These are phyloP conservation scores for Allacma fusca DNA, from an alignment of 2,888 invertebrate genomes.

Conservation along the genomic window DNA sequence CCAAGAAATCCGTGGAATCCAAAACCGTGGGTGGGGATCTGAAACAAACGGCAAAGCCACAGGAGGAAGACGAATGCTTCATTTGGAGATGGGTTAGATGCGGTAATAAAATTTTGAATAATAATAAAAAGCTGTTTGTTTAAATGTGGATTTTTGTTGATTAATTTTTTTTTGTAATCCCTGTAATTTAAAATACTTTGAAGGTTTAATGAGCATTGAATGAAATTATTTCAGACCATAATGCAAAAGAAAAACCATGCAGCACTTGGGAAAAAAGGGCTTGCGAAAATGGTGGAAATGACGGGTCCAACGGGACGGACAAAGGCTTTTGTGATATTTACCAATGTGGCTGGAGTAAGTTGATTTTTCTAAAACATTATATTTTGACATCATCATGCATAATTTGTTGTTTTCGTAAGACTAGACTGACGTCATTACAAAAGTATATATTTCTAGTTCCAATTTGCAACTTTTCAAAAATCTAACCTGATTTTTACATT, in stretches of 20 bases:
- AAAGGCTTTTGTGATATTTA: constrained; percentile 1
- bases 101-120: background rate
- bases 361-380: background rate
- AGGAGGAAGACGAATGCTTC: background rate
- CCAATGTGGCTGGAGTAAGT: constrained; percentile 22
- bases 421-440: no score
- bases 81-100: constrained; percentile 7
- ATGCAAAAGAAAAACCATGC: no score
- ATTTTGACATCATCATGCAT: no score
- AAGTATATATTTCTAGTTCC: no score
- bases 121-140: background rate
- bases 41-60: background rate
- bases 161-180: no score
- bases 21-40: background rate
- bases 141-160: no score
- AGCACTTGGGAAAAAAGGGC: background rate
- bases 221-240: no score
- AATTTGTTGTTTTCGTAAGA: no score
- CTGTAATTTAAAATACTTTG: no score
- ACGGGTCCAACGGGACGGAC: background rate
- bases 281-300: background rate
- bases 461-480: no score
- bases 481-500: no score
- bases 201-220: no score
- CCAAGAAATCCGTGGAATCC: background rate